A percentile compares a stretch with the other conserved stretches of the same genome.
Conservation (phyloP, 2,797 vertebrate genomes). For the Pantherophis vulpinus region DNA sequence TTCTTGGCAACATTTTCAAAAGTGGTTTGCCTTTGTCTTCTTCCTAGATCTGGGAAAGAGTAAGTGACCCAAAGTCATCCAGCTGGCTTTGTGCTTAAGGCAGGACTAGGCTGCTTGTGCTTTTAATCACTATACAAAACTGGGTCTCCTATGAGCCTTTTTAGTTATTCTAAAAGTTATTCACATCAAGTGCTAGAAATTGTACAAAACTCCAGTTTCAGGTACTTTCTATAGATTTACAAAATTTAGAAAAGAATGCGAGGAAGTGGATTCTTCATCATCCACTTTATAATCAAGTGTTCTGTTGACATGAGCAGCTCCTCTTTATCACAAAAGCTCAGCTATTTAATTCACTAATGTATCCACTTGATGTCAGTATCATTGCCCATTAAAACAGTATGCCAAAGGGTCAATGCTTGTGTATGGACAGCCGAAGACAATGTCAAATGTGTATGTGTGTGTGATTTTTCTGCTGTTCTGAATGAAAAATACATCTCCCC, state of each 20-base stretch:
- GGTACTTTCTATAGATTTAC: background rate
- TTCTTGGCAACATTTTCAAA: background rate
- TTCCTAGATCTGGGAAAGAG: background rate
- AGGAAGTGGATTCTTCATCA: background rate
- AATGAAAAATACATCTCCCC: conserved; percentile 13
- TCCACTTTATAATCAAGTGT: conserved; percentile 27
- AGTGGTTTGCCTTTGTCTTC: background rate
- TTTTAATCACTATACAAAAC: background rate
- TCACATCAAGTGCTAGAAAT: background rate
- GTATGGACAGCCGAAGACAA: background rate
- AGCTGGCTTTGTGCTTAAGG: background rate
- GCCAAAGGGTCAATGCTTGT: conserved; percentile 47
- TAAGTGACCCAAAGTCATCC: background rate
- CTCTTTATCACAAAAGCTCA: conserved; percentile 13
- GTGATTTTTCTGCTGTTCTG: conserved; percentile 23
- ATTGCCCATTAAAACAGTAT: conserved; percentile 56
- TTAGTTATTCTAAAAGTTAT: background rate
- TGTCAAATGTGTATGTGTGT: background rate
- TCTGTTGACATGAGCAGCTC: conserved; percentile 44
- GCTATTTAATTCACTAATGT: conserved; percentile 58
- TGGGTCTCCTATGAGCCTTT: background rate
- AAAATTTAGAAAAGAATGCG: background rate
- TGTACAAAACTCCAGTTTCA: background rate
- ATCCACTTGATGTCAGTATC: conserved; percentile 68
- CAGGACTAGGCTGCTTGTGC: background rate